These are phyloP conservation scores for Halesus radiatus DNA, from an alignment of 1,140 invertebrate genomes.

Conservation along the genomic window DNA sequence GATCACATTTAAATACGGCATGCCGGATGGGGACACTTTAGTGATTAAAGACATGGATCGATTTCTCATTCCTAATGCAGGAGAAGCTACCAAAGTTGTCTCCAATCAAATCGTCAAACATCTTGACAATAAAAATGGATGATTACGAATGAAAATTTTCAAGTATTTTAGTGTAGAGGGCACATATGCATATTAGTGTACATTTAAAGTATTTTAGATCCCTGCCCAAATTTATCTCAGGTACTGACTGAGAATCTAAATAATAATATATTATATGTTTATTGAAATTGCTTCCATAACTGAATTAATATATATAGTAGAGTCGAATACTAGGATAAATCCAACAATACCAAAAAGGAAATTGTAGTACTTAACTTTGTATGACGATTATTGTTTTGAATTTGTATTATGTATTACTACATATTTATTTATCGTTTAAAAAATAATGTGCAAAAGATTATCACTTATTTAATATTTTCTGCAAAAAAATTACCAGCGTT, in stretches of 20 bases:
- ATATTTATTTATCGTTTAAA: too few relatives aligned
- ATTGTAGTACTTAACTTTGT: too few relatives aligned
- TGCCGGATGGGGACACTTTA: constrained; percentile 80
- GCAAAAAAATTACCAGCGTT: too few relatives aligned
- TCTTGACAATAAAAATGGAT: constrained; percentile 40
- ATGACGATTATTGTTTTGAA: too few relatives aligned
- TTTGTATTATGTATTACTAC: too few relatives aligned
- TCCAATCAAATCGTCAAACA: constrained; percentile 73
- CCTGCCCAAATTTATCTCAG: neutral
- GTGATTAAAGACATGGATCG: constrained; percentile 89
- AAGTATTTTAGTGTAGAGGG: neutral
- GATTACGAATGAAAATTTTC: neutral
- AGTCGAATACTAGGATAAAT: too few relatives aligned
- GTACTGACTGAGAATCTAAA: constrained; percentile 66
- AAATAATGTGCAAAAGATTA: too few relatives aligned
- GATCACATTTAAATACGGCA: constrained; percentile 96
- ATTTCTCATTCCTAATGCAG: constrained; percentile 93
- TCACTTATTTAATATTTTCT: too few relatives aligned
- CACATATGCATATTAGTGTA: neutral
- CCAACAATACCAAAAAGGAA: too few relatives aligned
- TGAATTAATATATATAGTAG: too few relatives aligned
- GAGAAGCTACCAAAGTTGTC: constrained; percentile 86
- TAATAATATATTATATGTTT: constrained; percentile 55
- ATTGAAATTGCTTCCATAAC: too few relatives aligned
- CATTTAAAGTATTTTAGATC: neutral